Base-by-base conservation (phyloP, 2,888 invertebrate genomes). In the Apodemia hepburni region DNA sequence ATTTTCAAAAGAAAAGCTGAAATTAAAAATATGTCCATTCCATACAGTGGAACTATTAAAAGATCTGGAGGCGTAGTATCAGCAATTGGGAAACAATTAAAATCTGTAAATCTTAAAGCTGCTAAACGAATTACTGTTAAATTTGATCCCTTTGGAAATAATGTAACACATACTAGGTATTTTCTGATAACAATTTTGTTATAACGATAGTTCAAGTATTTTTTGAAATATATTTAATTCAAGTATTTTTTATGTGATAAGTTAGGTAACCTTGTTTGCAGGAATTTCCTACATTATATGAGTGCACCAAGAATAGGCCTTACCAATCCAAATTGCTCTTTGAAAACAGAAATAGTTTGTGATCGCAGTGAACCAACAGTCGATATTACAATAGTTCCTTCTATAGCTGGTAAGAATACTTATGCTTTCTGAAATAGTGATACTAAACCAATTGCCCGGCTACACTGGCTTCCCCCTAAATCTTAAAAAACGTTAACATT, bases 131-230 rank as follows among this genome's bases (percentile, higher is more conserved):
- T 98, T 65, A 93, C 94, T 61, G 93, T 97, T 61, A 94, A 95
- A 84, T 97, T 97, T 77, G 97, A 98, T 87, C 97, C 98, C 5
- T 97, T 97, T 82, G 93, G 94, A 72, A 92, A 94, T 73, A 94
- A 95, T 84, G 94, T 95, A 64, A 89, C 86, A 66, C 93, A 93
- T 69, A 92, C 93, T 72, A 93, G 95, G 94, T 94, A 86, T 85
- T 80, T 64, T 64, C 58, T 54, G 18, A 59, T 35, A 8, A 54
- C 45, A 59, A 47, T 63, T 35, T 51, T 33, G 35, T 60, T 64
- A 65, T 59, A 27, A 35, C 49, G 22, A 51, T 49, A 62, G 12
- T 2, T 38, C 38, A 3, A 38, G 11, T 38, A 38, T 22, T 45
- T 62, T 35, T 22, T 45, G 29, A 51, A n/a, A 33, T 35, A 51